Evolutionary conservation across 1,140 invertebrate genomes (phyloP), one percentile per base, ranked within the genome.

Genomic region (Antheraea pernyi): DNA sequence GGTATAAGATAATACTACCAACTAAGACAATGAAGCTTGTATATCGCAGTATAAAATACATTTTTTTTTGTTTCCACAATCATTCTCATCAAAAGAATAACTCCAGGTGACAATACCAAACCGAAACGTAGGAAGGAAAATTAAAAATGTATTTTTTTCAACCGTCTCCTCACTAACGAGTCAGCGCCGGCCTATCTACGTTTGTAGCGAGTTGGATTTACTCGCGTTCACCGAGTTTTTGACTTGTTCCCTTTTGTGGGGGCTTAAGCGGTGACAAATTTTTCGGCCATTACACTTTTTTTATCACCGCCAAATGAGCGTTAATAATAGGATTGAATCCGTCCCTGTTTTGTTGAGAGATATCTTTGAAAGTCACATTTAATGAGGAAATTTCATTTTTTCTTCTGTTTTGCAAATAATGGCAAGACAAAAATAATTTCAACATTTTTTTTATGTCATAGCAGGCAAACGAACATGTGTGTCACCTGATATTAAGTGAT

Each of bases 51-150:
- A 30, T 30, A 30, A 30, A 30, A 30, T 30, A 30, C 22, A 30
- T 30, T 30, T 30, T n/a, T n/a, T 30, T 30, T 4, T 4, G 22
- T 30, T 30, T 30, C 22, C 22, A 30, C 22, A 30, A 30, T 30
- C 11, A 53, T 53, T 53, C 16, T 16, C 13, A 53, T 53, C 46
- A 53, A 53, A 53, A 53, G 46, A 53, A 16, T 53, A 70, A 70
- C 71, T 71, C 65, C 13, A 77, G 76, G 77, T 73, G 74, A 76
- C 76, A 84, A 80, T 80, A 73, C 69, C 72, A 64, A 69, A 76
- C 76, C 69, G 68, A 82, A 85, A 82, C 69, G 72, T 74, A 80
- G 81, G 81, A 82, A 82, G 81, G 82, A 86, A 83, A 86, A 86
- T 86, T 86, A 83, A 86, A 86, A 83, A 81, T 78, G 11, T 42